Conservation (phyloP, 2,888 invertebrate genomes). For the Yponomeuta cagnagella region DNA sequence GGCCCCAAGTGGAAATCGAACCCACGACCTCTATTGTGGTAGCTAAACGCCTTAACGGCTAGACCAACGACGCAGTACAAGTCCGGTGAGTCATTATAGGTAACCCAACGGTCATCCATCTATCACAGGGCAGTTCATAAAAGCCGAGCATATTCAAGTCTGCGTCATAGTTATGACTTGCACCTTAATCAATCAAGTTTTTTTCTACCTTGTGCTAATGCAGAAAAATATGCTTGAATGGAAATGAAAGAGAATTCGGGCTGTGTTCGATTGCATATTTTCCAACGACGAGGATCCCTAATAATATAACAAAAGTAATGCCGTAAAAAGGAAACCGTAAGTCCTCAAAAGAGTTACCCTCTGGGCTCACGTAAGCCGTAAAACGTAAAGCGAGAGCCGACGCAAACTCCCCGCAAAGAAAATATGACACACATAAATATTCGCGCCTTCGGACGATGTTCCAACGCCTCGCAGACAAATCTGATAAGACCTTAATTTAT, state of each 20-base stretch:
- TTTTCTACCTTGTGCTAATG: neutral
- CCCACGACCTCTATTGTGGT: no score
- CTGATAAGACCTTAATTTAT: conserved; percentile 42
- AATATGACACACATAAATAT: conserved; percentile 63
- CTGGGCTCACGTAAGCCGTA: conserved; percentile 48
- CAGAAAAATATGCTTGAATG: neutral
- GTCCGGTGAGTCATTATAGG: neutral
- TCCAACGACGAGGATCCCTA: neutral
- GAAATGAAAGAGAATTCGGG: neutral
- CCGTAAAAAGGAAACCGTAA: conserved; percentile 52
- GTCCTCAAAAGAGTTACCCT: conserved; percentile 40
- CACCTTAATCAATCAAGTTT: neutral
- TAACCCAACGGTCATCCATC: neutral
- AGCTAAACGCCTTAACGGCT: no score
- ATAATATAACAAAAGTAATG: conserved; percentile 24
- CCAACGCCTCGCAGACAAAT: conserved; percentile 38
- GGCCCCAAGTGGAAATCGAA: no score
- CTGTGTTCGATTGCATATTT: neutral
- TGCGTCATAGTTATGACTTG: neutral
- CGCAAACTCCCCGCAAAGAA: conserved; percentile 45
- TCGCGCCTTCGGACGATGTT: conserved; percentile 54
- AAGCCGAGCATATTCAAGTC: neutral
- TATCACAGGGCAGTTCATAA: neutral
- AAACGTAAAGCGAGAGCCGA: conserved; percentile 48
- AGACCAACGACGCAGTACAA: no score